Conservation (phyloP, 2,888 invertebrate genomes). For the Monopis laevigella region DNA sequence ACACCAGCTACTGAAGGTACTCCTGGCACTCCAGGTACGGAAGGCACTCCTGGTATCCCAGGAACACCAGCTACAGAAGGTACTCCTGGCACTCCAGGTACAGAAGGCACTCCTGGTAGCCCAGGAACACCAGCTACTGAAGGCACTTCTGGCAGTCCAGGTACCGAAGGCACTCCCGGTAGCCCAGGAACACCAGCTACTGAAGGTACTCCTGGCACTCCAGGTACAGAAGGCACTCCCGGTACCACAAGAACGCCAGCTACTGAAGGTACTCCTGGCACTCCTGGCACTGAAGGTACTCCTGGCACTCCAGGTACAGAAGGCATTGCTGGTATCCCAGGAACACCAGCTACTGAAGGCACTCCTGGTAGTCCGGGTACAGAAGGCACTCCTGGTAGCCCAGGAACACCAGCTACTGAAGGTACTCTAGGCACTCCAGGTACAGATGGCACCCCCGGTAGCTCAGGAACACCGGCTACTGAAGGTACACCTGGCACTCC, state of each 20-base stretch:
- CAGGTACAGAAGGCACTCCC: background rate
- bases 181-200: background rate
- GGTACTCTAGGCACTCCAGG: slow-evolving; percentile 1
- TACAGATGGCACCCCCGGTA: background rate
- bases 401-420: background rate
- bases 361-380: slow-evolving; percentile 1
- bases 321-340: background rate
- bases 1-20: too few relatives aligned
- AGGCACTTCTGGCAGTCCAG: too few relatives aligned
- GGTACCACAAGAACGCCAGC: background rate
- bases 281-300: background rate
- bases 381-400: background rate
- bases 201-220: background rate
- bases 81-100: too few relatives aligned
- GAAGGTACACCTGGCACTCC: background rate
- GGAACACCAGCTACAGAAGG: too few relatives aligned
- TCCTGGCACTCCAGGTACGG: too few relatives aligned
- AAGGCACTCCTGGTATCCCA: too few relatives aligned
- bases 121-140: too few relatives aligned
- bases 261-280: background rate
- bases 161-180: too few relatives aligned
- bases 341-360: background rate
- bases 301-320: too few relatives aligned
- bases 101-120: too few relatives aligned
- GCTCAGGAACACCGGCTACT: background rate